Conservation (phyloP, 2,888 invertebrate genomes). For the Branchipolynoe longqiensis region DNA sequence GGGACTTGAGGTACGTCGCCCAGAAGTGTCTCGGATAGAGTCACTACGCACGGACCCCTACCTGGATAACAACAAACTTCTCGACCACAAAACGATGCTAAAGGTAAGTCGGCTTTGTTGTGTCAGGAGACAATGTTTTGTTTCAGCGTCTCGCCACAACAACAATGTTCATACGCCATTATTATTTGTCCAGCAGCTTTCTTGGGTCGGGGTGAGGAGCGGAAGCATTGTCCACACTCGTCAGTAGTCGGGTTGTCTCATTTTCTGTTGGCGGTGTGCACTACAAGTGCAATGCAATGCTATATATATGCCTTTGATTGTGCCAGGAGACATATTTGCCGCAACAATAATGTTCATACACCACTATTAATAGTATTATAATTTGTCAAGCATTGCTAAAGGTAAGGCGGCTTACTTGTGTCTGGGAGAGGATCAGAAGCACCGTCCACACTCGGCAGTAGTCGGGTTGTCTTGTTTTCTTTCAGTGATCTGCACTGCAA, state of each 20-base stretch:
- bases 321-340: no score
- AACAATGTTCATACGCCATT: background rate
- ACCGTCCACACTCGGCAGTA: no score
- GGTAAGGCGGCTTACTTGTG: no score
- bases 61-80: constrained; percentile 30
- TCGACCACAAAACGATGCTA: constrained; percentile 21
- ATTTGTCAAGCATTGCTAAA: no score
- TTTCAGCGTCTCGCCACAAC: background rate
- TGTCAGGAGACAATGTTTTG: background rate
- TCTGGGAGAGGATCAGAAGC: no score
- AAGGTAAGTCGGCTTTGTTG: background rate
- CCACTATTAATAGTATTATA: no score
- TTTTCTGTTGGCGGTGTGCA: background rate
- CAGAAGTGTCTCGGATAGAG: background rate
- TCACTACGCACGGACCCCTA: background rate
- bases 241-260: no score
- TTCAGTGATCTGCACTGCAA: no score
- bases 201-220: background rate
- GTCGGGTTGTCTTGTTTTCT: no score
- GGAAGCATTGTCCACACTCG: no score
- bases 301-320: background rate
- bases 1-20: no score
- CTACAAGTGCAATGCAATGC: background rate
- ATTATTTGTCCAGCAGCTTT: background rate
- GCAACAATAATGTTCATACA: no score